Conservation (phyloP, 2,888 invertebrate genomes). For the Heteropelma amictum region DNA sequence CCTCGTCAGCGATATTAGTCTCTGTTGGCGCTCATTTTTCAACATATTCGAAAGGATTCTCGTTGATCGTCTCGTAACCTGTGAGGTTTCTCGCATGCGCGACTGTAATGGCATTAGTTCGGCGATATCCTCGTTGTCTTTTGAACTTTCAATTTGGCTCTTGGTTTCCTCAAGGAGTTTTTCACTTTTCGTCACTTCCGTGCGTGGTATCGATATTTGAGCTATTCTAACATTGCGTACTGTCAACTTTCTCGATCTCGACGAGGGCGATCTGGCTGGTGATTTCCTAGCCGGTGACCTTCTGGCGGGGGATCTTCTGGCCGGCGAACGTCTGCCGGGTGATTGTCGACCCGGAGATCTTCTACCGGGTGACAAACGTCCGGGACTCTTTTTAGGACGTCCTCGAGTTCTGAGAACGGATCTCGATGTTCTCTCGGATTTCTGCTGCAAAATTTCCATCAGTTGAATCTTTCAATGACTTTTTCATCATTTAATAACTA, state of each 20-base stretch:
- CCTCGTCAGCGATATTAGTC: slow-evolving; percentile 60
- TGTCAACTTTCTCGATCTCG: slow-evolving; percentile 58
- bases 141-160: slow-evolving; percentile 42
- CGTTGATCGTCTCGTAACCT: slow-evolving; percentile 68
- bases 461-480: too few species aligned
- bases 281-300: slow-evolving; percentile 51
- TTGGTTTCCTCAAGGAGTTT: slow-evolving; percentile 24
- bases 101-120: slow-evolving; percentile 66
- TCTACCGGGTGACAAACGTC: slow-evolving; percentile 63
- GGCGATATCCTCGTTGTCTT: slow-evolving; percentile 48
- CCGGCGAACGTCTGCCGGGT: slow-evolving; percentile 44
- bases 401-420: slow-evolving; percentile 62
- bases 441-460: slow-evolving; percentile 22
- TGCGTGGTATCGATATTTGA: slow-evolving; percentile 65
- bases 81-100: slow-evolving; percentile 64
- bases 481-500: not conserved
- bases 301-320: slow-evolving; percentile 61
- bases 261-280: slow-evolving; percentile 40
- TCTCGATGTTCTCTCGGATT: slow-evolving; percentile 68
- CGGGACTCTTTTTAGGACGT: slow-evolving; percentile 65
- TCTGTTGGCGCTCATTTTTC: slow-evolving; percentile 66
- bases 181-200: slow-evolving; percentile 64
- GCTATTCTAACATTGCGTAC: slow-evolving; percentile 62
- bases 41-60: slow-evolving; percentile 62
- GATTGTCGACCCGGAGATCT: slow-evolving; percentile 62